A percentile compares a stretch with the other conserved stretches of the same genome.
Evolutionary conservation across 2,797 vertebrate genomes (phyloP).

Genomic region (Gymnocypris eckloni): DNA sequence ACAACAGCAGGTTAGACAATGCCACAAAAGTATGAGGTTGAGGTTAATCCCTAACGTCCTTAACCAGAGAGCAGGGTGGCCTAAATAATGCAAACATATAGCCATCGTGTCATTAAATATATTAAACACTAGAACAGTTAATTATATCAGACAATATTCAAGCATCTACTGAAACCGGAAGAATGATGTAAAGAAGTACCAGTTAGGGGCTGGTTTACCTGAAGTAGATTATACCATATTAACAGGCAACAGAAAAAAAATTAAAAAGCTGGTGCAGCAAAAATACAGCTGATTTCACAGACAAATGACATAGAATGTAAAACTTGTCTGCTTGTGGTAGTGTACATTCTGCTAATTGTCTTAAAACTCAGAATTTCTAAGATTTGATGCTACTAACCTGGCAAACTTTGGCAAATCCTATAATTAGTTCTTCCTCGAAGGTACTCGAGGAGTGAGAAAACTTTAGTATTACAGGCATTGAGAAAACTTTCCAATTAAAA

Average conservation of each 20-base stretch:
- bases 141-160: background rate
- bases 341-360: background rate
- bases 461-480: background rate
- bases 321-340: background rate
- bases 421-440: background rate
- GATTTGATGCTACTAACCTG: background rate
- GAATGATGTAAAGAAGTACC: background rate
- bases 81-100: background rate
- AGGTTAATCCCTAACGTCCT: background rate
- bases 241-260: background rate
- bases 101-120: background rate
- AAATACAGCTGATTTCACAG: too few relatives aligned
- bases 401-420: background rate
- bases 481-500: background rate
- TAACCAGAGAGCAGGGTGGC: background rate
- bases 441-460: background rate
- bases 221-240: background rate
- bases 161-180: background rate
- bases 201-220: background rate
- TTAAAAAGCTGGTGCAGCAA: too few relatives aligned
- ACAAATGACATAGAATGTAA: background rate
- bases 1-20: slow-evolving; percentile 82
- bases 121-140: background rate
- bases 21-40: background rate
- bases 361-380: background rate